These are phyloP conservation scores for Timema podura DNA, from an alignment of 2,888 invertebrate species.

Conservation along the genomic window DNA sequence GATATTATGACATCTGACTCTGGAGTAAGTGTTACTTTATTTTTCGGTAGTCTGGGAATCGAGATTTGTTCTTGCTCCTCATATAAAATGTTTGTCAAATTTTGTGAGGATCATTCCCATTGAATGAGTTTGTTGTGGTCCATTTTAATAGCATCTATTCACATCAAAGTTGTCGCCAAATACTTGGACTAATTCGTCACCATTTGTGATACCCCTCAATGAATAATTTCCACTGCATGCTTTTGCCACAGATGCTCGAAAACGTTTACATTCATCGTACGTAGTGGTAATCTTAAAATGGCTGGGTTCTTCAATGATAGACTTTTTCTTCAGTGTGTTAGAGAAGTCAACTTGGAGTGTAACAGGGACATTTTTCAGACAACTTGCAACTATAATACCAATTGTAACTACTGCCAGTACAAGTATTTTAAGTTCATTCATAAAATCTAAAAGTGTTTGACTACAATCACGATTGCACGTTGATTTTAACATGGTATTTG, in stretches of 20 bases:
- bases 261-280: conserved; percentile 1
- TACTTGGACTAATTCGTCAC: conserved; percentile 1
- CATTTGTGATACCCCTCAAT: background rate
- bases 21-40: conserved; percentile 7
- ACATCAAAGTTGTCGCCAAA: background rate
- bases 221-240: conserved; percentile 1
- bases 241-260: background rate
- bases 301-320: background rate
- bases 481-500: background rate
- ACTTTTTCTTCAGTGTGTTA: background rate
- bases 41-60: background rate
- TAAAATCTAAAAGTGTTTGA: conserved; percentile 1
- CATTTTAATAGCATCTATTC: background rate
- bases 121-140: conserved; percentile 7
- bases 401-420: background rate
- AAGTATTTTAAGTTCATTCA: background rate
- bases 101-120: background rate
- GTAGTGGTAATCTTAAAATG: conserved; percentile 1
- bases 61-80: background rate
- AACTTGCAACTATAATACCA: background rate
- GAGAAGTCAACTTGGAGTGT: background rate
- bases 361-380: background rate
- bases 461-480: background rate
- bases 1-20: background rate
- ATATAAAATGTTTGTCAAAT: background rate